Conservation (phyloP, 2,888 invertebrate genomes). For the Augiades crinisus region DNA sequence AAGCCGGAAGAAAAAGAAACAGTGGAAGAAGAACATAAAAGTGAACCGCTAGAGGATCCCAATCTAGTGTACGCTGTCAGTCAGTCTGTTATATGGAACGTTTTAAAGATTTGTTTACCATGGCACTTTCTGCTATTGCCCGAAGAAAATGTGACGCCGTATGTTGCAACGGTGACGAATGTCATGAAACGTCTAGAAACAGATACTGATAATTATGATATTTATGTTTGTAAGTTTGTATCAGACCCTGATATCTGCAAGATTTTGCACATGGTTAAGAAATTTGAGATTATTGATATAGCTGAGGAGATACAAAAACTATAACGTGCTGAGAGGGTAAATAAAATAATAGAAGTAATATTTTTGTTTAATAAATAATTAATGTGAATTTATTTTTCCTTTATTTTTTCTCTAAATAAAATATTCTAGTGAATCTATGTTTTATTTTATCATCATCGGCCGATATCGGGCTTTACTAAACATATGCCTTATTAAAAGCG, state of each 20-base stretch:
- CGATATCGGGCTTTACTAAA: too few relatives aligned
- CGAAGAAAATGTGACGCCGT: slow-evolving; percentile 51
- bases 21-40: slow-evolving; percentile 50
- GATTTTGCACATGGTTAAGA: slow-evolving; percentile 60
- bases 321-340: slow-evolving; percentile 13
- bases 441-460: too few relatives aligned
- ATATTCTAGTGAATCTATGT: too few relatives aligned
- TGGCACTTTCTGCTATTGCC: slow-evolving; percentile 64
- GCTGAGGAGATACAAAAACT: slow-evolving; percentile 50
- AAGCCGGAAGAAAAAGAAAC: slow-evolving; percentile 47
- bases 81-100: slow-evolving; percentile 64
- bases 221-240: slow-evolving; percentile 63
- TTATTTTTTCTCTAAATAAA: too few relatives aligned
- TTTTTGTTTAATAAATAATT: too few relatives aligned
- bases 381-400: too few relatives aligned
- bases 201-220: slow-evolving; percentile 62
- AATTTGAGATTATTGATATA: slow-evolving; percentile 58
- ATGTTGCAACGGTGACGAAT: slow-evolving; percentile 47
- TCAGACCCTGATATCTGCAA: slow-evolving; percentile 54
- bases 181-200: slow-evolving; percentile 50
- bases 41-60: slow-evolving; percentile 48
- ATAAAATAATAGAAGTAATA: too few relatives aligned
- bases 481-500: too few relatives aligned
- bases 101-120: slow-evolving; percentile 62
- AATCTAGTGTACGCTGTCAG: slow-evolving; percentile 57